Evolutionary conservation across 2,888 invertebrate species (phyloP).

Genomic region (Microdon myrmicae): DNA sequence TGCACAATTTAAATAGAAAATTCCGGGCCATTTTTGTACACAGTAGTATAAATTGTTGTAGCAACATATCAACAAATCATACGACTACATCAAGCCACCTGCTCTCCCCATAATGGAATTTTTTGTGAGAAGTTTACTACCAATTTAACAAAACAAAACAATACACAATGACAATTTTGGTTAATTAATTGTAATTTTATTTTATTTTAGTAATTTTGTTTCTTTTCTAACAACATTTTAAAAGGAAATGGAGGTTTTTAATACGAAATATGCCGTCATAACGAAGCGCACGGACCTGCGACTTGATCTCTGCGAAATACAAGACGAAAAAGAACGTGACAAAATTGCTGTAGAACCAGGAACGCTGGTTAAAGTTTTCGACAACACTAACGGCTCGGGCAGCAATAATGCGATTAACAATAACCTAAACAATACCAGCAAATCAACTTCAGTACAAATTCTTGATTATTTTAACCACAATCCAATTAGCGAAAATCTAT

Average conservation of each 20-base stretch:
- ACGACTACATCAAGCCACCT: no score
- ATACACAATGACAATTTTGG: conserved; percentile 5
- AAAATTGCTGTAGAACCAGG: conserved; percentile 53
- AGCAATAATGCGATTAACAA: conserved; percentile 27
- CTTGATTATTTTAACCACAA: conserved; percentile 56
- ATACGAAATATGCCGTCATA: conserved; percentile 44
- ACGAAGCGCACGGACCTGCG: conserved; percentile 42
- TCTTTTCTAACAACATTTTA: conserved; percentile 19
- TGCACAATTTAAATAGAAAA: no score
- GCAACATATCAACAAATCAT: no score
- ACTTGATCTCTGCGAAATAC: conserved; percentile 35
- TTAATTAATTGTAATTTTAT: conserved; percentile 22
- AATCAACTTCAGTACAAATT: conserved; percentile 57
- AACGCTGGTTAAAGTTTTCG: conserved; percentile 56
- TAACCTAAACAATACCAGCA: conserved; percentile 38
- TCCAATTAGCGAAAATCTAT: conserved; percentile 58
- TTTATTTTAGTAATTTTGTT: conserved; percentile 22
- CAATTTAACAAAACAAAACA: background rate
- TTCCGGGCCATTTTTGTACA: no score
- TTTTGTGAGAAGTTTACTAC: conserved; percentile 34
- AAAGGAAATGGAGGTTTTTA: conserved; percentile 37
- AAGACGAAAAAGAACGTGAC: conserved; percentile 43
- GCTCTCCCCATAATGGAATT: no score
- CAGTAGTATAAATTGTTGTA: no score
- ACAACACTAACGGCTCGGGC: conserved; percentile 26